phyloP scores from a whole-genome alignment of 2,888 invertebrate genomes.

The Netelia virgata region DNA sequence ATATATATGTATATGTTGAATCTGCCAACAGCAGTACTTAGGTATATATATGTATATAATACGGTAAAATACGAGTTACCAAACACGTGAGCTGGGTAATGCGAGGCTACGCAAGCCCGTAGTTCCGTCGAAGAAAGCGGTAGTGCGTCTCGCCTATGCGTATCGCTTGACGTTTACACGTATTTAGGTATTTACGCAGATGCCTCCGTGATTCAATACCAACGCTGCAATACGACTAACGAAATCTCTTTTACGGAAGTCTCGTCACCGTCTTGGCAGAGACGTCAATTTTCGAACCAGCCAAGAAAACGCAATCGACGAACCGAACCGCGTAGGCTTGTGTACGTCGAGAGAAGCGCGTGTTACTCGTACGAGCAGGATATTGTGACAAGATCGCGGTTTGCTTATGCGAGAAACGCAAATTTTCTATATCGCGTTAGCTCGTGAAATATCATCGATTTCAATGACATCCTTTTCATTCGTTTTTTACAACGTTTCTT shows the following conservation, averaged over 20 bases:
- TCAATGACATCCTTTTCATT: too few relatives aligned
- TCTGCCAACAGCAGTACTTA: background rate
- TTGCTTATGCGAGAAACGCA: too few relatives aligned
- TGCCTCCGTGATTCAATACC: conserved; percentile 3
- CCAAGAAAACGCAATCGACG: conserved; percentile 60
- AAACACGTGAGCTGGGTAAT: conserved; percentile 59
- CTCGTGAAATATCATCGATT: too few relatives aligned
- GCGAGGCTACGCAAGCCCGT: conserved; percentile 55
- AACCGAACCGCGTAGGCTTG: conserved; percentile 46
- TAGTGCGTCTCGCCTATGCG: conserved; percentile 35
- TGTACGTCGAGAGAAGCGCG: conserved; percentile 28
- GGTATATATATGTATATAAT: background rate
- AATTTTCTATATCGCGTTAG: too few relatives aligned
- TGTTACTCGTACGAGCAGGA: conserved; percentile 5
- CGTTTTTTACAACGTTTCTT: too few relatives aligned
- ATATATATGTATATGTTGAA: conserved; percentile 2
- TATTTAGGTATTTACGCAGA: conserved; percentile 23
- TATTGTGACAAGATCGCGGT: background rate
- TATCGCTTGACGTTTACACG: conserved; percentile 18
- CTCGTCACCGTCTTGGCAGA: conserved; percentile 42
- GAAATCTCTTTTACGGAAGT: conserved; percentile 70
- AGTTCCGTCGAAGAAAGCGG: conserved; percentile 67
- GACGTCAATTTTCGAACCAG: conserved; percentile 68
- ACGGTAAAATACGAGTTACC: conserved; percentile 40
- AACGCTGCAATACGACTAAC: conserved; percentile 48